phyloP scores from a whole-genome alignment of 2,113 vertebrate genomes.

The Caranx ignobilis region DNA sequence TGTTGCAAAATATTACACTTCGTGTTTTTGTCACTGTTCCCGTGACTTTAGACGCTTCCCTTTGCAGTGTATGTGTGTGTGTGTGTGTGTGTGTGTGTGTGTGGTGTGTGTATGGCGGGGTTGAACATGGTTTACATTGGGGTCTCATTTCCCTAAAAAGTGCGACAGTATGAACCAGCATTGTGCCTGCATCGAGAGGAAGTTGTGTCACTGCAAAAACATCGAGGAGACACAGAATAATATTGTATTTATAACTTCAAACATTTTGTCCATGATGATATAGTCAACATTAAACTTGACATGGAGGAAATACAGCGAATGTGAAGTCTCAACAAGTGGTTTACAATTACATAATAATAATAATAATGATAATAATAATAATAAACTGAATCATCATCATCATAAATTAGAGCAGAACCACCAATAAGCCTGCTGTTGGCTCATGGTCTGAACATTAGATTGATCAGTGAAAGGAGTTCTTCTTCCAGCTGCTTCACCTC shows the following conservation, averaged over 20 bases:
- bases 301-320: slow-evolving; percentile 65
- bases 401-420: slow-evolving; percentile 40
- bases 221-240: slow-evolving; percentile 70
- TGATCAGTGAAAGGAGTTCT: slow-evolving; percentile 9
- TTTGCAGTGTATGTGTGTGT: slow-evolving; percentile 55
- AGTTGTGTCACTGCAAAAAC: slow-evolving; percentile 72
- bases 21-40: slow-evolving; percentile 66
- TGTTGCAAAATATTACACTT: slow-evolving; percentile 85
- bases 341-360: slow-evolving; percentile 52
- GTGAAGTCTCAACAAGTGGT: slow-evolving; percentile 62
- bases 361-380: slow-evolving; percentile 28
- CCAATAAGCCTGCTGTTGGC: slow-evolving; percentile 20
- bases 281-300: slow-evolving; percentile 66
- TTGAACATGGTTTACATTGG: slow-evolving; percentile 64
- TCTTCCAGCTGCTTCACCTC: slow-evolving; percentile 19
- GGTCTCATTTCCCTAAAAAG: slow-evolving; percentile 77
- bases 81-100: slow-evolving; percentile 25
- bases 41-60: slow-evolving; percentile 66
- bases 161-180: slow-evolving; percentile 78
- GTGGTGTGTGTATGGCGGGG: slow-evolving; percentile 24
- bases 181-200: slow-evolving; percentile 74
- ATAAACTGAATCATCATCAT: slow-evolving; percentile 22
- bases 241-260: slow-evolving; percentile 61
- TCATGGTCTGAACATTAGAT: slow-evolving; percentile 16
- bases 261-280: slow-evolving; percentile 65